Conservation (phyloP, 2,888 invertebrate species). For the Lasioglossum lativentre region DNA sequence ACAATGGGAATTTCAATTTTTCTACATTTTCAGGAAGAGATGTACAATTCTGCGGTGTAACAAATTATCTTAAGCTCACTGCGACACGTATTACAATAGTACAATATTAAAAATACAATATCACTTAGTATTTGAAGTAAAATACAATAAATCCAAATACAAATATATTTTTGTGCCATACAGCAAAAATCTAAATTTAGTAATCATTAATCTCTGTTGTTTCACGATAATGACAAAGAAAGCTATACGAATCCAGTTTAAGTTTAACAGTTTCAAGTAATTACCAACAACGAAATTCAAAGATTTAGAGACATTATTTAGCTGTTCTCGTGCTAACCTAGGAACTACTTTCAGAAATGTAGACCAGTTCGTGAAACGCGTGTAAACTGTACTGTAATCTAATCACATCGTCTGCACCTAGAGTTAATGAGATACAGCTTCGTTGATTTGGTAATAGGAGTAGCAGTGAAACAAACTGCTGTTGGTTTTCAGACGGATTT, state of each 20-base stretch:
- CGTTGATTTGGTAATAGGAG: slow-evolving; percentile 43
- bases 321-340: not conserved
- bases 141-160: no score
- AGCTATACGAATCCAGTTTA: not conserved
- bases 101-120: not conserved
- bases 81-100: not conserved
- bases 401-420: slow-evolving; percentile 29
- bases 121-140: no score
- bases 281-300: not conserved
- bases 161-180: not conserved
- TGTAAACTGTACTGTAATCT: slow-evolving; percentile 21
- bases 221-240: no score
- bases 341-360: not conserved
- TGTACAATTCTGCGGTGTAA: not conserved
- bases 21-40: slow-evolving; percentile 1
- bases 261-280: not conserved
- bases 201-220: not conserved
- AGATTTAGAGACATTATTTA: not conserved
- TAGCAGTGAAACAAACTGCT: slow-evolving; percentile 25
- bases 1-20: slow-evolving; percentile 47
- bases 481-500: slow-evolving; percentile 28
- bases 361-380: not conserved
- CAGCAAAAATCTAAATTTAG: not conserved
- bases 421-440: slow-evolving; percentile 27
- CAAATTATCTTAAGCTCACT: not conserved